phyloP scores from a whole-genome alignment of 2,797 vertebrate species.

The Amblyraja radiata region DNA sequence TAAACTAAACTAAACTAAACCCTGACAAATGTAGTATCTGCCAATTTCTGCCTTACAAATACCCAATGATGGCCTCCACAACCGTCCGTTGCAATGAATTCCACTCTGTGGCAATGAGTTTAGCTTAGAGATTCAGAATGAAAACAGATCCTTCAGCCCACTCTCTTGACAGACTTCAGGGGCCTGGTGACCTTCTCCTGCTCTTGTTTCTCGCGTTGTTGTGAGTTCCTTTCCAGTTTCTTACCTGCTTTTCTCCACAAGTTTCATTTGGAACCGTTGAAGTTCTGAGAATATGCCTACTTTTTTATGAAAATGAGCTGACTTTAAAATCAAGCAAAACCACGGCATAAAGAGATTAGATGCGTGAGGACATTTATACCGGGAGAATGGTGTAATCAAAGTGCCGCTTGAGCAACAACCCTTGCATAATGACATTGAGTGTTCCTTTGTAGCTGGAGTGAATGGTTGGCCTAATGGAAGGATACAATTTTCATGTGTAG shows the following conservation, averaged over 20 bases:
- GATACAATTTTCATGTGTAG: not conserved
- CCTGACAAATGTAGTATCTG: too few relatives aligned
- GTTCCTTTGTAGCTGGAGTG: slow-evolving; percentile 1
- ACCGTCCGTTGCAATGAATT: too few relatives aligned
- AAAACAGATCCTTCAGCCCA: too few relatives aligned
- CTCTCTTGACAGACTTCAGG: too few relatives aligned
- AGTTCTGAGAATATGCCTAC: not conserved
- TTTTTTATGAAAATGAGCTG: not conserved
- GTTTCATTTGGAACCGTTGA: too few relatives aligned
- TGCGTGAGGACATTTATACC: not conserved
- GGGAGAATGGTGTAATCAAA: slow-evolving; percentile 20
- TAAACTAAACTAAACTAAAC: too few relatives aligned
- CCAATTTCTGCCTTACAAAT: too few relatives aligned
- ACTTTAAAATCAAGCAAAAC: not conserved
- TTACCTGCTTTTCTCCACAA: not conserved
- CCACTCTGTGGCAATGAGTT: too few relatives aligned
- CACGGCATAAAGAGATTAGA: not conserved
- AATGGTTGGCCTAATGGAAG: slow-evolving; percentile 8
- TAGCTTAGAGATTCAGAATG: too few relatives aligned
- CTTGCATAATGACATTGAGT: slow-evolving; percentile 21
- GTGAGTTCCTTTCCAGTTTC: not conserved
- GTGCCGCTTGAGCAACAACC: not conserved
- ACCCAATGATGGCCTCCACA: too few relatives aligned
- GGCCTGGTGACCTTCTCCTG: too few relatives aligned
- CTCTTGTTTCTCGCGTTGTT: too few relatives aligned